Base-by-base conservation (phyloP, 2,113 vertebrate genomes). In the Melanostigma gelatinosum region DNA sequence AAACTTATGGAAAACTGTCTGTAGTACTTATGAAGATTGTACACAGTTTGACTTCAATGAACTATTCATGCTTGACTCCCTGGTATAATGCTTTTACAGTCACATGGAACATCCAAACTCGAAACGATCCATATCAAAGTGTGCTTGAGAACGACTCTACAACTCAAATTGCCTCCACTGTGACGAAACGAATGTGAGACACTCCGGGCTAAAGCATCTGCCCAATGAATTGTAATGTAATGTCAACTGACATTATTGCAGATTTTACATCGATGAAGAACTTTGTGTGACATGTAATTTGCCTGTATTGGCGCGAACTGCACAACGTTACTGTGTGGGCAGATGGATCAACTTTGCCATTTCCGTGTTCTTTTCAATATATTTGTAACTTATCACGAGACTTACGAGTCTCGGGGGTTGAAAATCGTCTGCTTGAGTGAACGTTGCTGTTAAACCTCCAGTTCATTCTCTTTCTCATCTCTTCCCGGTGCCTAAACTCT, bases 391-490 rank as follows among this genome's bases (percentile, higher is more conserved):
- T 69, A n/a, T 32, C 29, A 32, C 32, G 27, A n/a, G 9, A n/a
- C 52, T 10, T 4, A 55, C 6, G 22, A 54, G 24, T 52, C 24
- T 40, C 12, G 13, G 0, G 0, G 29, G 64, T 62, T 75, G 64
- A 52, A 38, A 77, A 71, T 27, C 60, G 40, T 76, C 80, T 52
- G 75, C 76, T 34, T n/a, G 77, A 76, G 40, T 65, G 60, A 62
- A 40, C 71, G 10, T 18, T 34, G 18, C 38, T 81, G 57, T 60
- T 72, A 24, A 63, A 72, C 63, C 62, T 62, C 24, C 13, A 12
- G 40, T 65, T 66, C 61, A 42, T 76, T 80, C 44, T 68, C 10
- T 27, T 64, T 61, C 71, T 75, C 71, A 75, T 79, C 61, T 64
- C 57, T 62, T 57, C 57, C 57, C 42, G 27, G 80, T 13, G 55